phyloP scores from a whole-genome alignment of 2,113 vertebrate genomes.

The Scomber japonicus region DNA sequence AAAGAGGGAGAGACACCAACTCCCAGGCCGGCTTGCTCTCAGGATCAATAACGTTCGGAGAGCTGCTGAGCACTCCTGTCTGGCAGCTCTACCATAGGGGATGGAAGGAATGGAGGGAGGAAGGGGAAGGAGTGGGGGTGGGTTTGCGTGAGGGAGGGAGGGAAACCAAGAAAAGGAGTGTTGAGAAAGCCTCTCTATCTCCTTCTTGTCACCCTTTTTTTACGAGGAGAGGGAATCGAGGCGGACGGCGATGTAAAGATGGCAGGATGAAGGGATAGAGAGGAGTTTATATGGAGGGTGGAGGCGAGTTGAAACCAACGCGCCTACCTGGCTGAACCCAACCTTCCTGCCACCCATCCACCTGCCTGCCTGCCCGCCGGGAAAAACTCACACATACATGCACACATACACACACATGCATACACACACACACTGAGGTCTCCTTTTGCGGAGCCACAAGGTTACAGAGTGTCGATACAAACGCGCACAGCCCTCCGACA shows the following conservation, averaged over 20 bases:
- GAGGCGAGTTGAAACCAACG: constrained; percentile 18
- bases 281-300: constrained; percentile 22
- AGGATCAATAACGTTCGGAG: constrained; percentile 85
- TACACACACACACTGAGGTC: constrained; percentile 50
- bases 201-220: constrained; percentile 71
- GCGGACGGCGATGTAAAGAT: constrained; percentile 39
- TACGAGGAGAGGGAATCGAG: constrained; percentile 48
- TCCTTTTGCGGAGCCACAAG: constrained; percentile 80
- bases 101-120: constrained; percentile 51
- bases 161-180: constrained; percentile 62
- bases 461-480: constrained; percentile 82
- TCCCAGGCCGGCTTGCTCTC: constrained; percentile 76
- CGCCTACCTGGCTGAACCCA: constrained; percentile 36
- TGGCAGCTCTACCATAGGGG: constrained; percentile 79
- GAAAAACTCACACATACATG: constrained; percentile 41
- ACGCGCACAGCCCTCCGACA: constrained; percentile 72
- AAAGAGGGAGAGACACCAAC: constrained; percentile 68
- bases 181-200: constrained; percentile 73
- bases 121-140: neutral
- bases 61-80: constrained; percentile 83
- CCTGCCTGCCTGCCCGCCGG: constrained; percentile 61
- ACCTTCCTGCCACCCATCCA: constrained; percentile 52
- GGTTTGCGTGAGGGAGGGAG: constrained; percentile 9
- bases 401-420: constrained; percentile 41
- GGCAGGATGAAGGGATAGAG: constrained; percentile 48